Base-by-base conservation (phyloP, 1,140 invertebrate genomes). In the Bombus consobrinus region DNA sequence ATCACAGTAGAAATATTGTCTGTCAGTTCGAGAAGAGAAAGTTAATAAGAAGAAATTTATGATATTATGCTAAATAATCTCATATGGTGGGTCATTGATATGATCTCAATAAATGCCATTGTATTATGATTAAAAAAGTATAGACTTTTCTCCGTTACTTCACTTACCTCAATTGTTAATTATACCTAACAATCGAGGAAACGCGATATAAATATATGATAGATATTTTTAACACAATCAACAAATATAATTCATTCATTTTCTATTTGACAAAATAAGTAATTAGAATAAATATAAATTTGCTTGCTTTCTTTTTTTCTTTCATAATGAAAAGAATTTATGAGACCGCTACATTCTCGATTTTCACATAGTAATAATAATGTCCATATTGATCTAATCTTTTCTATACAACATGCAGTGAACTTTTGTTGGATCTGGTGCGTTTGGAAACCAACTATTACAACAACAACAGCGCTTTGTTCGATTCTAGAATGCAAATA, bases 401-500 rank as follows among this genome's bases (percentile, higher is more conserved):
- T 71, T 39, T 34, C 47, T 79, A 87, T 32, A 59, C 25, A 12
- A 32, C 25, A 69, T 62, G 34, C 64, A 37, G 43, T 73, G 25
- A 76, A 34, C 47, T 15, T 85, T 83, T 32, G 41, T 41, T 28
- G 32, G 10, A 25, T 82, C 66, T 83, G 37, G 47, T 47, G 47
- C 68, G 64, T n/a, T 53, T 43, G 10, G 32, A 59, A 74, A 75
- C 47, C 0, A 86, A 74, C n/a, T 73, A 66, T 72, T 76, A 59
- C 9, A 43, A 32, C 74, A 77, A 71, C 71, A 66, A 86, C 75
- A 71, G 37, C 57, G 64, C 28, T 82, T 41, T 39, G 59, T 77
- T 80, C 68, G 62, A 79, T 86, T 47, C 6, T 82, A 90, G 43
- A 71, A 69, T 62, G 64, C 71, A 82, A 88, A 86, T 80, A 81